Conservation (phyloP, 2,113 vertebrate genomes). For the Anolis sagrei region DNA sequence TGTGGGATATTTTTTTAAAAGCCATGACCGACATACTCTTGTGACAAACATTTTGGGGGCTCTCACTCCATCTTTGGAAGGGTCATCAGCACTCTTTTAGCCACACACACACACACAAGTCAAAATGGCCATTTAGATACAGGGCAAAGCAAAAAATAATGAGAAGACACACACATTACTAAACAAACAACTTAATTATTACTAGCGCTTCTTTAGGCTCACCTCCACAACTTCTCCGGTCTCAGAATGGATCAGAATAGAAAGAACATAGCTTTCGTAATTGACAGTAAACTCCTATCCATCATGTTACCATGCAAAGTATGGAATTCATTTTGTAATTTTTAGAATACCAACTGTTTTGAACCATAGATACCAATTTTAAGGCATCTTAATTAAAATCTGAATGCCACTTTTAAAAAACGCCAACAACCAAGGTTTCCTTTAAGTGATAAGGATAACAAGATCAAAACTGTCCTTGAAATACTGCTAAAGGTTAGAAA, state of each 20-base stretch:
- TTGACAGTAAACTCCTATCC: background rate
- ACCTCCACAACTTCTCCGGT: slow-evolving; percentile 13
- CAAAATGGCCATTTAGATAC: background rate
- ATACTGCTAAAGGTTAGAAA: background rate
- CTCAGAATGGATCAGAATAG: background rate
- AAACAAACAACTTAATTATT: no score
- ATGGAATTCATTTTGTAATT: background rate
- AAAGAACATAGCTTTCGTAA: slow-evolving; percentile 44
- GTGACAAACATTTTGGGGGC: background rate
- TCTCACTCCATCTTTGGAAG: background rate
- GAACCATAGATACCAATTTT: background rate
- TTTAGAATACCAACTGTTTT: no score
- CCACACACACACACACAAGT: background rate
- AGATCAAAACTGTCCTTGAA: background rate
- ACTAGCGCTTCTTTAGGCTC: background rate
- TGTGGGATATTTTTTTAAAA: background rate
- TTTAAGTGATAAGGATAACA: background rate
- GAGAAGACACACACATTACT: background rate
- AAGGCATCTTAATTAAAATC: background rate
- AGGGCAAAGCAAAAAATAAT: no score
- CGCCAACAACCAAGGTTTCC: background rate
- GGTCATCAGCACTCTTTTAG: background rate
- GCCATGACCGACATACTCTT: no score
- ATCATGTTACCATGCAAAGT: background rate
- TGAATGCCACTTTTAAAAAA: background rate